Evolutionary conservation across 2,113 vertebrate species (phyloP).

Genomic region (Potamarius usumacintae): DNA sequence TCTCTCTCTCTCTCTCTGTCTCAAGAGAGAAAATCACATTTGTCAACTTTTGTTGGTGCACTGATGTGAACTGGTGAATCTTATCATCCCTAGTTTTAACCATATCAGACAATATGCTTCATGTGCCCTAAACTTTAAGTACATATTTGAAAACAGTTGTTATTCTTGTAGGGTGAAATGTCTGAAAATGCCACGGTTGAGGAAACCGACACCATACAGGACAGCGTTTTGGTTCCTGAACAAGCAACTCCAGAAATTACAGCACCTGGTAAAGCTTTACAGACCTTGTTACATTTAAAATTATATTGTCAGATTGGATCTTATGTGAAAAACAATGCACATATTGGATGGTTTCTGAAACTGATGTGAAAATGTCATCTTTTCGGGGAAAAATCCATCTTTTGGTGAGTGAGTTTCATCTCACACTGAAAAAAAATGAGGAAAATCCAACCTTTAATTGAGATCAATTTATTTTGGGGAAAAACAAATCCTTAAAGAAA

Average conservation of each 20-base stretch:
- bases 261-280: constrained; percentile 23
- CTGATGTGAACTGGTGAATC: too few species aligned
- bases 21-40: too few species aligned
- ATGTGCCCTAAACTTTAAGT: background rate
- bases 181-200: background rate
- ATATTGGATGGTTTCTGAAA: background rate
- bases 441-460: too few species aligned
- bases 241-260: background rate
- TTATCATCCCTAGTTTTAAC: background rate
- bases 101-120: background rate
- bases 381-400: too few species aligned
- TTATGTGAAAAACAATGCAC: background rate
- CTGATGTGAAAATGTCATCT: background rate
- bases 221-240: background rate
- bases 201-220: background rate
- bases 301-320: background rate
- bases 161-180: background rate
- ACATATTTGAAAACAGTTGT: background rate
- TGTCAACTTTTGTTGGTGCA: too few species aligned
- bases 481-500: too few species aligned
- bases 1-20: too few species aligned
- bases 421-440: too few species aligned
- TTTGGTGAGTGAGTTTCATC: too few species aligned
- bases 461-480: too few species aligned
- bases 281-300: background rate